These are phyloP conservation scores for Merops nubicus DNA, from an alignment of 2,113 vertebrate species.

Conservation along the genomic window DNA sequence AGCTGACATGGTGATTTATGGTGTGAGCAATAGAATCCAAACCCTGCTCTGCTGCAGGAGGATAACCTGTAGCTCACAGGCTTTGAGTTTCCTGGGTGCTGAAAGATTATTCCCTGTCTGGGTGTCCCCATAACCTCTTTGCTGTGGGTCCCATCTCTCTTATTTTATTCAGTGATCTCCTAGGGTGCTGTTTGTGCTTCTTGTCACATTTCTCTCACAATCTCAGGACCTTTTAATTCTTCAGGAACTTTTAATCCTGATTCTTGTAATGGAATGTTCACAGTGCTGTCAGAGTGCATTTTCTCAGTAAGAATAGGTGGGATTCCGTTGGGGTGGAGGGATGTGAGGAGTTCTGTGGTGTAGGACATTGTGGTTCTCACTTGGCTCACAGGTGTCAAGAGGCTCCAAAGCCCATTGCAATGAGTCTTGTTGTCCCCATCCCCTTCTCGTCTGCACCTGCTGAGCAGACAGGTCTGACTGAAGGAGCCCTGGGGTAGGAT, in stretches of 20 bases:
- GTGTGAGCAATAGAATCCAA: constrained; percentile 34
- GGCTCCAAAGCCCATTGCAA: rapidly evolving
- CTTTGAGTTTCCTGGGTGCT: neutral
- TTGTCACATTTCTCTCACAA: neutral
- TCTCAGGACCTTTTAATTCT: neutral
- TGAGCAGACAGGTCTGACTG: neutral
- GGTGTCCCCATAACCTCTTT: neutral
- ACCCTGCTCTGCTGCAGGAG: neutral
- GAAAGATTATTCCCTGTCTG: neutral
- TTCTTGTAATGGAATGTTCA: neutral
- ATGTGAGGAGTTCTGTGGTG: too few species aligned
- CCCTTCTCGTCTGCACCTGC: neutral
- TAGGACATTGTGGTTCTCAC: neutral
- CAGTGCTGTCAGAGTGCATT: rapidly evolving
- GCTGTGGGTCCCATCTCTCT: rapidly evolving
- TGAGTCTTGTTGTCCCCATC: neutral
- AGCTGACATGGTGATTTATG: constrained; percentile 32
- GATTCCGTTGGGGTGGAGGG: too few species aligned
- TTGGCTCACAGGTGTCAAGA: neutral
- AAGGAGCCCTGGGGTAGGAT: neutral
- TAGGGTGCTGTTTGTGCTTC: neutral
- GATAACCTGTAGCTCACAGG: neutral
- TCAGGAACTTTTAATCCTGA: neutral
- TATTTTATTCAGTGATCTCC: neutral
- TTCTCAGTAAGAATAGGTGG: neutral